A percentile compares a stretch with the other conserved stretches of the same genome.
These are phyloP conservation scores for Hypolimnas misippus DNA, from an alignment of 2,888 invertebrate genomes.

Conservation along the genomic window DNA sequence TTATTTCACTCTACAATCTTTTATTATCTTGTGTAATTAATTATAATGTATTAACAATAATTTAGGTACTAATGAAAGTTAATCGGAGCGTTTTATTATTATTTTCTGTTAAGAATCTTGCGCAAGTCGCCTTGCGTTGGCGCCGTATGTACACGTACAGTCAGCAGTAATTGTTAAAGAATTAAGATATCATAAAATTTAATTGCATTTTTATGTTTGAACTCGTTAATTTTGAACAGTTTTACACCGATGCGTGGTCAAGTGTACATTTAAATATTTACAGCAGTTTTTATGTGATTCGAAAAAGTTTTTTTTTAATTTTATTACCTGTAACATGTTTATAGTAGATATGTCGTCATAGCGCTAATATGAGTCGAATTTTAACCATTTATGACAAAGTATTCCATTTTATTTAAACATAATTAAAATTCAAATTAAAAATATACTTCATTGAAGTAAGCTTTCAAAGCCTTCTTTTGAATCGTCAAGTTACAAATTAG, in stretches of 20 bases:
- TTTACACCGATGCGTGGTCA: background rate
- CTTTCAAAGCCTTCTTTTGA: too few species aligned
- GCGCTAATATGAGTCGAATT: background rate
- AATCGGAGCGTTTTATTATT: conserved; percentile 10
- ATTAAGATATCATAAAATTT: conserved; percentile 7
- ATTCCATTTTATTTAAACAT: too few species aligned
- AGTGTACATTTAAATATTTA: conserved; percentile 12
- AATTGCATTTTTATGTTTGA: background rate
- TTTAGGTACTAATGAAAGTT: conserved; percentile 21
- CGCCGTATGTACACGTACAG: conserved; percentile 15
- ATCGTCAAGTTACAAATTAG: too few species aligned
- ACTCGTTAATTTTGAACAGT: background rate
- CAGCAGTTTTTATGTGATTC: conserved; percentile 3
- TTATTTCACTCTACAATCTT: conserved; percentile 1
- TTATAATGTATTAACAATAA: conserved; percentile 16
- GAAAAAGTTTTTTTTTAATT: background rate
- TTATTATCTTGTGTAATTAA: conserved; percentile 16
- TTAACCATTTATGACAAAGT: background rate
- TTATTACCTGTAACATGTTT: background rate
- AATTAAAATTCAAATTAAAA: too few species aligned
- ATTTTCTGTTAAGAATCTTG: conserved; percentile 3
- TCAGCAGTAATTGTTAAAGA: conserved; percentile 1
- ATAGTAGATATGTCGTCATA: conserved; percentile 1
- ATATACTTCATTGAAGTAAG: too few species aligned
- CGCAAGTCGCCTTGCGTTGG: conserved; percentile 18